phyloP scores from a whole-genome alignment of 2,888 invertebrate species.

The Dryadula phaetusa region DNA sequence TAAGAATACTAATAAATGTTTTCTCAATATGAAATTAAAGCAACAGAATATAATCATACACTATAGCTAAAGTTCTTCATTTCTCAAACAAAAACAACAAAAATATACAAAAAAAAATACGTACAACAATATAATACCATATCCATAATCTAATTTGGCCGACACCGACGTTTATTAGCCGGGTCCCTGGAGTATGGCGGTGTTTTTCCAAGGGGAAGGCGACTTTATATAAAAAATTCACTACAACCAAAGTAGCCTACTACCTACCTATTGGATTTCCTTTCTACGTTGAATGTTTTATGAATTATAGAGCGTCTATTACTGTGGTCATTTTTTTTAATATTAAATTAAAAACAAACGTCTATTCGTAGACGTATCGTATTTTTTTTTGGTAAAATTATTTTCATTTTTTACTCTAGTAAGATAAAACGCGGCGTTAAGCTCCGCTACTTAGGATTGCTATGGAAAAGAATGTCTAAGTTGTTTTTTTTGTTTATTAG shows the following conservation, averaged over 20 bases:
- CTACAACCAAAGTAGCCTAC: conserved; percentile 60
- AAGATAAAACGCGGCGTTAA: too few relatives aligned
- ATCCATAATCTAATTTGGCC: conserved; percentile 34
- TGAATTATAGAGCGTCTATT: conserved; percentile 56
- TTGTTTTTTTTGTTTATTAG: background rate
- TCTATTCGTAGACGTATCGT: too few relatives aligned
- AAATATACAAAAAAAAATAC: background rate
- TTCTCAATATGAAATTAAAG: too few relatives aligned
- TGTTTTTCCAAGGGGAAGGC: conserved; percentile 75
- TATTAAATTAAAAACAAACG: too few relatives aligned
- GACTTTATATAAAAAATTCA: conserved; percentile 79
- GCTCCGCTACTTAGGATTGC: too few relatives aligned
- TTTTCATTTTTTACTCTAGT: too few relatives aligned
- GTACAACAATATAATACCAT: conserved; percentile 30
- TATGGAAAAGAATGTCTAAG: background rate
- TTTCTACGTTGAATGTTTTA: conserved; percentile 53
- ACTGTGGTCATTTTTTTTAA: too few relatives aligned
- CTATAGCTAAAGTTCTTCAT: background rate
- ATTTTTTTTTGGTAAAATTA: too few relatives aligned
- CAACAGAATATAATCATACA: background rate
- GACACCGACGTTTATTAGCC: conserved; percentile 70
- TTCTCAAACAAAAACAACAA: background rate
- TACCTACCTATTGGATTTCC: conserved; percentile 63
- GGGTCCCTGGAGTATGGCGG: conserved; percentile 68
- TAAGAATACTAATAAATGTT: too few relatives aligned